Evolutionary conservation across 2,113 vertebrate species (phyloP).

Genomic region (Anguilla japonica): DNA sequence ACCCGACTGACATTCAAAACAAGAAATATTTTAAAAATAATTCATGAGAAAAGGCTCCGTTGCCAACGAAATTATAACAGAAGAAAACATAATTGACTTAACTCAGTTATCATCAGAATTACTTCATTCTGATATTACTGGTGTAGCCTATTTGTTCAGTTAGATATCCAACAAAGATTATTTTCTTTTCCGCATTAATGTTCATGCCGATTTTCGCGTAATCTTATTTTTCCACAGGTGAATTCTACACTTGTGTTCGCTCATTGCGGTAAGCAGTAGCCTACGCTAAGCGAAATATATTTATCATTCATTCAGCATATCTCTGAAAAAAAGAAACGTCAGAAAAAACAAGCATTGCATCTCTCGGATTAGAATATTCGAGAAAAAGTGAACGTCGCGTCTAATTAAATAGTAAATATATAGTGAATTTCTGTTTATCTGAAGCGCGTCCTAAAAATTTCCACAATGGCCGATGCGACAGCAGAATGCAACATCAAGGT

Average conservation of each 20-base stretch:
- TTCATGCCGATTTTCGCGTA: not conserved
- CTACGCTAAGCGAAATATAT: constrained; percentile 1
- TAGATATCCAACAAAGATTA: not conserved
- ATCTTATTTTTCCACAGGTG: not conserved
- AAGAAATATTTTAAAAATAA: not conserved
- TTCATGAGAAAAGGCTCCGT: not conserved
- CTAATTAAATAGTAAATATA: not conserved
- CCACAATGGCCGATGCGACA: constrained; percentile 80
- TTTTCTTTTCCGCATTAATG: not conserved
- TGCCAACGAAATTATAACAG: not conserved
- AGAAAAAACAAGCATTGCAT: not conserved
- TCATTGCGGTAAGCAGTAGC: constrained; percentile 11
- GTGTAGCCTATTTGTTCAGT: not conserved
- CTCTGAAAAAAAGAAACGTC: not conserved
- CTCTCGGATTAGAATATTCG: not conserved
- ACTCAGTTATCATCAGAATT: not conserved
- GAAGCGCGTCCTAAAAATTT: constrained; percentile 18
- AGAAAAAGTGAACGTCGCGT: not conserved
- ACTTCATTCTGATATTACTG: not conserved
- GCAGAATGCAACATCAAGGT: constrained; percentile 93
- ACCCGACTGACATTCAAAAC: constrained; percentile 15
- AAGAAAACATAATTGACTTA: not conserved
- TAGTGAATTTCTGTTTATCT: not conserved
- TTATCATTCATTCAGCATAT: constrained; percentile 8
- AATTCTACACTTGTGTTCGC: constrained; percentile 1